Percentiles rank a stretch among this genome's conserved stretches.
These are phyloP conservation scores for Pogonus chalceus DNA, from an alignment of 1,140 invertebrate genomes.

Conservation along the genomic window DNA sequence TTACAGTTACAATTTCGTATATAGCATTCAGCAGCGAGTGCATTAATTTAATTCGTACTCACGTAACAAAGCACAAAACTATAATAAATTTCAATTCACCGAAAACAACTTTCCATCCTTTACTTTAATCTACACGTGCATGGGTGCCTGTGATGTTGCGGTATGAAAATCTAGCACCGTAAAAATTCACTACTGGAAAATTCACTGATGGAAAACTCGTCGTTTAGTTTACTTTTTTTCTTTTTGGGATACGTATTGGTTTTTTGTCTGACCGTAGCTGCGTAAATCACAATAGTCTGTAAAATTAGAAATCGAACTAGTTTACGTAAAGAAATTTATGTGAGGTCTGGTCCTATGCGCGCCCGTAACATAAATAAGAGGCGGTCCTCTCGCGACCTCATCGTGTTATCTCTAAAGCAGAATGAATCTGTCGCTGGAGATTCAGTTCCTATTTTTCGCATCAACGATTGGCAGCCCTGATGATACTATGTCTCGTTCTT, in stretches of 20 bases:
- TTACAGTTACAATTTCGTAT: not conserved
- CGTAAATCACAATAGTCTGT: not conserved
- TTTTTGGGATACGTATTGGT: not conserved
- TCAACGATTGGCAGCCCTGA: slow-evolving; percentile 11
- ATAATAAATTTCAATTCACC: slow-evolving; percentile 4
- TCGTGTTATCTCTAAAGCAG: slow-evolving; percentile 11
- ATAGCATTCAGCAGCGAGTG: not conserved
- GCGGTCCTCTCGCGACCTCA: no score
- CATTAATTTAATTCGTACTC: no score
- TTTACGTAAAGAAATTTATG: slow-evolving; percentile 6
- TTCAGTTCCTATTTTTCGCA: slow-evolving; percentile 17
- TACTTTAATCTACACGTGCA: not conserved
- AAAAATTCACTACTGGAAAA: no score
- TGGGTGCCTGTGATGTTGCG: not conserved
- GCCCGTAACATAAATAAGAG: slow-evolving; percentile 3
- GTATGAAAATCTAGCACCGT: not conserved
- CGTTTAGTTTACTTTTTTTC: not conserved
- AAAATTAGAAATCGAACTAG: slow-evolving; percentile 7
- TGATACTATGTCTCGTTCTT: no score
- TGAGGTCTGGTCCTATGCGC: not conserved
- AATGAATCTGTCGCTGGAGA: slow-evolving; percentile 19
- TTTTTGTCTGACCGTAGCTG: no score
- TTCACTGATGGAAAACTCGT: no score
- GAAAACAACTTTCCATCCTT: not conserved
- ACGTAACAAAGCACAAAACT: not conserved